These are phyloP conservation scores for Notamacropus eugenii DNA, from an alignment of 2,797 vertebrate species.

Conservation along the genomic window DNA sequence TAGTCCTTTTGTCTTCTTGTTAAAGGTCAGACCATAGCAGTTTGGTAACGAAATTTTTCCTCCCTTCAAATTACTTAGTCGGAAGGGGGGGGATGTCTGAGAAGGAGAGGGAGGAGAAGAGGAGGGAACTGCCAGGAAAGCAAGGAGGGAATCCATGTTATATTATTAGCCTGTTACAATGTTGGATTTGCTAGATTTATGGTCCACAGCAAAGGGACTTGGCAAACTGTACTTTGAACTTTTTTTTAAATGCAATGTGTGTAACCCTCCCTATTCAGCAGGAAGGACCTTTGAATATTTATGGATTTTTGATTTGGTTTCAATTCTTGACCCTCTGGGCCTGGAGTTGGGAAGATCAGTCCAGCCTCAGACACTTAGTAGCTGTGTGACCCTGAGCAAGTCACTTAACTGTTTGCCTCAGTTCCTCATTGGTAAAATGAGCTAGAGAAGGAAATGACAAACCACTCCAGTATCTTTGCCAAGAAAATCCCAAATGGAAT, in stretches of 20 bases:
- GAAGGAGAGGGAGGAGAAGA: background rate
- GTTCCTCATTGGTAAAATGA: background rate
- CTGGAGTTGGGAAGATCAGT: background rate
- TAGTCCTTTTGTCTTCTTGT: constrained; percentile 75
- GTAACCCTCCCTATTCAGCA: background rate
- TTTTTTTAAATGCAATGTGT: background rate
- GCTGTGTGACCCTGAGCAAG: background rate
- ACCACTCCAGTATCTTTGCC: background rate
- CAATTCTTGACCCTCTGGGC: background rate
- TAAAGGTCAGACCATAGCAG: constrained; percentile 75
- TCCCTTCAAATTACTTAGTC: constrained; percentile 39
- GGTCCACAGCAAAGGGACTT: background rate
- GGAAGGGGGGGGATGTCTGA: no score
- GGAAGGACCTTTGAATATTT: background rate
- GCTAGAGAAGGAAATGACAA: background rate
- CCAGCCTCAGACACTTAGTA: background rate
- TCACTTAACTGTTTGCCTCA: background rate
- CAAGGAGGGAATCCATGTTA: constrained; percentile 31
- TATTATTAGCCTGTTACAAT: background rate
- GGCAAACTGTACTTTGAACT: background rate
- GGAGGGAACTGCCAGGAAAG: background rate
- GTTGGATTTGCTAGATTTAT: constrained; percentile 23
- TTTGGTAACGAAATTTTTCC: constrained; percentile 45
- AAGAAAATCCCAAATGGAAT: background rate
- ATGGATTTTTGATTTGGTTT: background rate